Base-by-base conservation (phyloP, 2,888 invertebrate species). In the Epiperipatus broadwayi region DNA sequence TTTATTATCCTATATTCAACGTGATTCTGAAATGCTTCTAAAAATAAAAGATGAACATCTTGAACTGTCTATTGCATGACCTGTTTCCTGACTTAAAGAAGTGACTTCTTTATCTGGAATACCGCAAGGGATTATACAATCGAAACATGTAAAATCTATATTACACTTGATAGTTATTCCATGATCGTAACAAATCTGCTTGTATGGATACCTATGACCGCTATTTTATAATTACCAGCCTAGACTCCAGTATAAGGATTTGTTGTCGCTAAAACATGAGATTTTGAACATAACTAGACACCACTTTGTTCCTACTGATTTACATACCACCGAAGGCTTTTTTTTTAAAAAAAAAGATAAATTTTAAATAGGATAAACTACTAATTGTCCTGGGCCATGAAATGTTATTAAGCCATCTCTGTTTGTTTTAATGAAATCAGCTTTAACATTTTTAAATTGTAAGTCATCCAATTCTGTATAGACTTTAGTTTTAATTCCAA, bases 331-430 rank as follows among this genome's bases (percentile, higher is more conserved):
- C 74, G 71, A 43, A 89, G 71, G 52, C 78, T 79, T 0, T 72
- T 71, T 12, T 52, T 46, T n/a, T n/a, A n/a, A n/a, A 49, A 79
- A 81, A 47, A 75, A 65, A 48, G 77, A 76, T 42, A 97, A 64
- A 61, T 95, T 75, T 20, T 97, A 61, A 35, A 99, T 70, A 1
- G 97, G 97, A 62, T 99, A 99, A 0, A 74, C 84, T 2, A 95
- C 83, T 18, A 99, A 64, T 57, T 99, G 97, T 0, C 97, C 97
- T 0, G 89, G 93, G 0, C 97, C 97, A 55, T 99, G 97, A 60
- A 89, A 97, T 2, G 97, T 99, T 35, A 97, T 87, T 1, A 97
- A 66, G 1, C 97, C 97, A 4, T 97, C 97, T 36, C 97, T 70
- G 60, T 91, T 77, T 0, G 91, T 85, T 48, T 73, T 72, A 49